phyloP scores from a whole-genome alignment of 2,888 invertebrate genomes.

The Cantharis nigra region DNA sequence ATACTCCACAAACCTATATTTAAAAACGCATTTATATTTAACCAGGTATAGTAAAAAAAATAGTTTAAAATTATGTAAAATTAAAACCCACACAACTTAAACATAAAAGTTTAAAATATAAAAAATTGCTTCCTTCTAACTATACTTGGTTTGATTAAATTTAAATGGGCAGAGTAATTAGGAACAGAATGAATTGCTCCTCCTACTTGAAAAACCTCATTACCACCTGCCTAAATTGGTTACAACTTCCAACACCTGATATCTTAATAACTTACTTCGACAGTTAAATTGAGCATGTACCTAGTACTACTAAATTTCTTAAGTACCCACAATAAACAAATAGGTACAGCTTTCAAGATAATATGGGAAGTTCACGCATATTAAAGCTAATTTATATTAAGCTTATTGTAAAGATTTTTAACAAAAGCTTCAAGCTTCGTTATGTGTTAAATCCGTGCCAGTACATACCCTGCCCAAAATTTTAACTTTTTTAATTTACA shows the following conservation, averaged over 20 bases:
- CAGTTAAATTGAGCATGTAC: slow-evolving; percentile 41
- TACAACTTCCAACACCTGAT: slow-evolving; percentile 32
- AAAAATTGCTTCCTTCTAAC: slow-evolving; percentile 28
- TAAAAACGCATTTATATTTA: slow-evolving; percentile 27
- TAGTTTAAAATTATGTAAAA: slow-evolving; percentile 24
- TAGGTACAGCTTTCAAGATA: background rate
- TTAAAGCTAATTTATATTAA: background rate
- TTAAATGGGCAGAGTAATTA: slow-evolving; percentile 36
- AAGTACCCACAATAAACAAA: slow-evolving; percentile 5
- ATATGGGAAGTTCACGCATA: background rate
- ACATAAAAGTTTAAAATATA: slow-evolving; percentile 4
- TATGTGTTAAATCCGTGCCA: no score
- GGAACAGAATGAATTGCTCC: slow-evolving; percentile 30
- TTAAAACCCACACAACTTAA: slow-evolving; percentile 27
- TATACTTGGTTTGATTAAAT: slow-evolving; percentile 33
- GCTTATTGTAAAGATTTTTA: background rate
- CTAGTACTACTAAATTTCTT: slow-evolving; percentile 24
- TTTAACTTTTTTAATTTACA: background rate
- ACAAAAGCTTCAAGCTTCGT: background rate
- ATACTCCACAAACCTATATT: slow-evolving; percentile 23
- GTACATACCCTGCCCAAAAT: background rate
- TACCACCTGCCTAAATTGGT: slow-evolving; percentile 31
- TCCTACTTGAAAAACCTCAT: slow-evolving; percentile 19
- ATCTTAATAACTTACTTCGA: slow-evolving; percentile 42
- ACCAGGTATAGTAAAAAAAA: slow-evolving; percentile 10